phyloP scores from a whole-genome alignment of 2,888 invertebrate genomes.

The Hydropsyche betteni region DNA sequence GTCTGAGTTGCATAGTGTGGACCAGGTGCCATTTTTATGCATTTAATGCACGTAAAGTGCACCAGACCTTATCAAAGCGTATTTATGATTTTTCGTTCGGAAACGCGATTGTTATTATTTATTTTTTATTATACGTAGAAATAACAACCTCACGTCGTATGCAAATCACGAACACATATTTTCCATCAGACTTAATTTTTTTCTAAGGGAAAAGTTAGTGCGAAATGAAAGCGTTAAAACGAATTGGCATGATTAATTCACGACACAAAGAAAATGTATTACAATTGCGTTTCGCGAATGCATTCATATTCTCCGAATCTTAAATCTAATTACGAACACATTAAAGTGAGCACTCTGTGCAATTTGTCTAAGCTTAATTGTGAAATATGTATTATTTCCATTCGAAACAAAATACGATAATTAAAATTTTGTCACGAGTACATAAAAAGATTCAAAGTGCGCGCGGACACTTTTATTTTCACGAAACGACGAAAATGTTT shows the following conservation, averaged over 20 bases:
- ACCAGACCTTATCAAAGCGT: slow-evolving; percentile 38
- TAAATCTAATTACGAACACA: not conserved
- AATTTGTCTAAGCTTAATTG: not conserved
- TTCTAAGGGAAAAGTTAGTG: too few relatives aligned
- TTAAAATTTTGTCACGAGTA: not conserved
- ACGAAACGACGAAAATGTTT: not conserved
- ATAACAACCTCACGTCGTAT: too few relatives aligned
- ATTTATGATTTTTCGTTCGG: slow-evolving; percentile 20
- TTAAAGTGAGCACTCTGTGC: too few relatives aligned
- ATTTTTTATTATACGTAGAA: too few relatives aligned
- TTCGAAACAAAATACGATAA: not conserved
- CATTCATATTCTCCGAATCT: not conserved
- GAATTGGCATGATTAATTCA: too few relatives aligned
- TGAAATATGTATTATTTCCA: slow-evolving; percentile 1
- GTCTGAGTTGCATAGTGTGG: too few relatives aligned
- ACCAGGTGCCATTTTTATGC: too few relatives aligned
- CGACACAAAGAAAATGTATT: not conserved
- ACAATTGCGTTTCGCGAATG: not conserved
- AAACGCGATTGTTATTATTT: slow-evolving; percentile 26
- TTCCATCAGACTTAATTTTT: too few relatives aligned
- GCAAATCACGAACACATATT: too few relatives aligned
- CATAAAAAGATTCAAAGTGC: not conserved
- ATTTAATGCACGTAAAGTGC: not conserved
- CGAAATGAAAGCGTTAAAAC: too few relatives aligned
- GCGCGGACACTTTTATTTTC: not conserved